Conservation (phyloP, 2,797 vertebrate species). For the Leptoclinus maculatus region DNA sequence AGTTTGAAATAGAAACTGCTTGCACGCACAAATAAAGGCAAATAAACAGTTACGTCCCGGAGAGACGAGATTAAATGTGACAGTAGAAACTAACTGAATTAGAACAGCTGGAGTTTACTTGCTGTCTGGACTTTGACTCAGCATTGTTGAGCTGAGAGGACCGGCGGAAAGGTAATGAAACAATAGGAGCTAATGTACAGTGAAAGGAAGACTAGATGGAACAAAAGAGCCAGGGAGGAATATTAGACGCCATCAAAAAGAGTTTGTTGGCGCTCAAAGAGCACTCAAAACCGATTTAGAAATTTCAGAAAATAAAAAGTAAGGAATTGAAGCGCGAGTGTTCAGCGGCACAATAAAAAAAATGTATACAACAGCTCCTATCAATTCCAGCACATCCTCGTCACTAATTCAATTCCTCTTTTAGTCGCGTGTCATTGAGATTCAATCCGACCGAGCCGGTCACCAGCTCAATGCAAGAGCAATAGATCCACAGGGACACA, state of each 20-base stretch:
- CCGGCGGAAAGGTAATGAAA: background rate
- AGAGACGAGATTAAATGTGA: conserved; percentile 33
- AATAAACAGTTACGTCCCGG: background rate
- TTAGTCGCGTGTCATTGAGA: conserved; percentile 47
- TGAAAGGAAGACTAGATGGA: background rate
- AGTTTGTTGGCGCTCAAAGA: background rate
- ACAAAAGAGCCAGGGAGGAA: background rate
- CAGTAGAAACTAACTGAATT: conserved; percentile 45
- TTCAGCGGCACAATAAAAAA: conserved; percentile 1
- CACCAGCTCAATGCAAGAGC: conserved; percentile 33
- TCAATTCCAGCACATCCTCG: conserved; percentile 15
- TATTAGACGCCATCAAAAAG: background rate
- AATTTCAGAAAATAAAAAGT: background rate
- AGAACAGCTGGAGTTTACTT: conserved; percentile 27
- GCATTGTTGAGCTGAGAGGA: conserved; percentile 33
- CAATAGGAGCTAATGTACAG: conserved; percentile 10
- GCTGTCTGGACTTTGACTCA: conserved; percentile 43
- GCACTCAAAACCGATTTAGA: background rate
- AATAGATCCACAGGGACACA: conserved; percentile 46
- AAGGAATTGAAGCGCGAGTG: background rate
- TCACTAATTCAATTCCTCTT: conserved; percentile 38
- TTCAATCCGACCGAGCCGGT: conserved; percentile 30
- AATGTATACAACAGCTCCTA: conserved; percentile 21
- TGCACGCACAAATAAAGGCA: conserved; percentile 4
- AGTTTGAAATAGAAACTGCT: conserved; percentile 9